Evolutionary conservation across 2,113 vertebrate genomes (phyloP).

Genomic region (Pitta sordida): DNA sequence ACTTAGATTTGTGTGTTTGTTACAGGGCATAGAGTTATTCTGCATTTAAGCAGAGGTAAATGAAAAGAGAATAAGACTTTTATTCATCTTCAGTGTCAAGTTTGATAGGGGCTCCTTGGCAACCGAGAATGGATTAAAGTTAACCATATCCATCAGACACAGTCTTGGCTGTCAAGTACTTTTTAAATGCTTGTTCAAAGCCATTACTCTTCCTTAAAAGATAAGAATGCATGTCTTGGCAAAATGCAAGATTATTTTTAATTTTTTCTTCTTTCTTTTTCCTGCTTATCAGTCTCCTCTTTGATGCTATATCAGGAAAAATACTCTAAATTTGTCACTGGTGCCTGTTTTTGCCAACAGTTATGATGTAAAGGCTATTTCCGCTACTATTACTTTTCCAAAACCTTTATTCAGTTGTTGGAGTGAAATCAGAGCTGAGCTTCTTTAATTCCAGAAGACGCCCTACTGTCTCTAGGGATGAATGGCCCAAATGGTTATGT

Average conservation of each 20-base stretch:
- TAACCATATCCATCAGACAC: background rate
- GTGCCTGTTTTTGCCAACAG: constrained; percentile 5
- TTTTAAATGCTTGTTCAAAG: background rate
- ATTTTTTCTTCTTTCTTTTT: background rate
- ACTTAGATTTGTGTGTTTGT: background rate
- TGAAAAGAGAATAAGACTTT: background rate
- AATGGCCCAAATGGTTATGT: background rate
- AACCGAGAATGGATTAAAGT: background rate
- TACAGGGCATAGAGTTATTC: background rate
- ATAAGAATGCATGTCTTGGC: background rate
- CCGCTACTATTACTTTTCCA: background rate
- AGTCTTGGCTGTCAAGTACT: background rate
- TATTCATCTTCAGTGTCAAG: background rate
- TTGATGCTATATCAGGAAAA: background rate
- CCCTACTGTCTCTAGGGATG: background rate
- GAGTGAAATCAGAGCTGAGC: background rate
- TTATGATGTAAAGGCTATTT: constrained; percentile 10
- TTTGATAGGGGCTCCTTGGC: background rate
- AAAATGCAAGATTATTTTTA: background rate
- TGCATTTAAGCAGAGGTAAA: background rate
- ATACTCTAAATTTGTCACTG: background rate
- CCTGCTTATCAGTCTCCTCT: background rate
- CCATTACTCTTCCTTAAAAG: background rate
- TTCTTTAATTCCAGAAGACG: background rate
- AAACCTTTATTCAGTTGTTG: background rate